Evolutionary conservation across 2,797 vertebrate genomes (phyloP).

Genomic region (Danio kyathit): DNA sequence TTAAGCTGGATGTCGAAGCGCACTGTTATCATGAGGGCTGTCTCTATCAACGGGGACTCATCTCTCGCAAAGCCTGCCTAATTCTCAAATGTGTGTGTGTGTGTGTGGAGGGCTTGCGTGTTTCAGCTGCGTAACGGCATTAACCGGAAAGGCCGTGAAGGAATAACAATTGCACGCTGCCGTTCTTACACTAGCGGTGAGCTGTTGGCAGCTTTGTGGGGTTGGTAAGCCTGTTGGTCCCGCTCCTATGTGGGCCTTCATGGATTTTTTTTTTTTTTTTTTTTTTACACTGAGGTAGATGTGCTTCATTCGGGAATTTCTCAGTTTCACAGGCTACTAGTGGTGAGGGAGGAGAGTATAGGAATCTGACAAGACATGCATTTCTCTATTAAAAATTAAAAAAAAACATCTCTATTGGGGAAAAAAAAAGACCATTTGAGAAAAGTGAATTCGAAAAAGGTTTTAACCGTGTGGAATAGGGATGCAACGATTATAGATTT

Average conservation of each 20-base stretch:
- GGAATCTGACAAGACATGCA: slow-evolving; percentile 25
- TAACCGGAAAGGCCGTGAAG: slow-evolving; percentile 43
- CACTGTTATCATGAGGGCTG: slow-evolving; percentile 59
- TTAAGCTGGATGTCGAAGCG: slow-evolving; percentile 59
- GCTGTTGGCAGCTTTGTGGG: slow-evolving; percentile 36
- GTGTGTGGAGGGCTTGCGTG: slow-evolving; percentile 30
- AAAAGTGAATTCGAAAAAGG: no score
- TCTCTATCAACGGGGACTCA: slow-evolving; percentile 57
- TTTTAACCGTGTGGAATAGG: no score
- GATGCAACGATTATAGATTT: no score
- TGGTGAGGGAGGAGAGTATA: not conserved
- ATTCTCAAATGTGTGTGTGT: slow-evolving; percentile 45
- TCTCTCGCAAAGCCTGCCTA: slow-evolving; percentile 57
- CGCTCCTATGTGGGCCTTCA: slow-evolving; percentile 38
- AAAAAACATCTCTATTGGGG: no score
- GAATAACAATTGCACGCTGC: slow-evolving; percentile 44
- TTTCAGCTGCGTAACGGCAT: slow-evolving; percentile 35
- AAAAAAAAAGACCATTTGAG: no score
- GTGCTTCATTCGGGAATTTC: slow-evolving; percentile 29
- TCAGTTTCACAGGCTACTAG: slow-evolving; percentile 8
- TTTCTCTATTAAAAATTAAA: not conserved
- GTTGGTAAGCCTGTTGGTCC: slow-evolving; percentile 46
- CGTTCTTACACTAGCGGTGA: slow-evolving; percentile 10
- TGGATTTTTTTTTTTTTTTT: not conserved
- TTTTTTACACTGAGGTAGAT: slow-evolving; percentile 28